Base-by-base conservation (phyloP, 1,140 invertebrate genomes). In the Carcinoscorpius rotundicauda region DNA sequence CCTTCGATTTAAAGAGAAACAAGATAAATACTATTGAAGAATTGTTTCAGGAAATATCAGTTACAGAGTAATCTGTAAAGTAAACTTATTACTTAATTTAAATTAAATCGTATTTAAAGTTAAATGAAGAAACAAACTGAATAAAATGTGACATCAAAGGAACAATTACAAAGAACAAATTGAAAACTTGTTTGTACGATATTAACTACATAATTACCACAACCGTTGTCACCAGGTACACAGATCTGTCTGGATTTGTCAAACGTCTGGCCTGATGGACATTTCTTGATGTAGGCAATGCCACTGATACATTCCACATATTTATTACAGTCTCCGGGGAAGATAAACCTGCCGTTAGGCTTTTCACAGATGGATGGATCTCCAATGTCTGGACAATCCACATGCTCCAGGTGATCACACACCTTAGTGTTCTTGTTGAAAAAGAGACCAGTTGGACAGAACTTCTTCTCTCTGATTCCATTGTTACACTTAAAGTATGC, bases 341-440 rank as follows among this genome's bases (percentile, higher is more conserved):
- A 58, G 10, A 62, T 49, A 9, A 68, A 64, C 3, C 60, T 29
- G 0, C 66, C 66, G 29, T 51, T 55, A 1, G 62, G 62, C 51
- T 55, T 4, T 0, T 6, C 5, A 51, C 66, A 68, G 5, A 67
- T 58, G 1, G 50, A 50, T 0, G 65, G 65, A 62, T 66, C 65
- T 1, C 8, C 58, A 6, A 49, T 57, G 5, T n/a, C 8, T 50
- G 56, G 53, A 10, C 66, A 68, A 8, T 29, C 10, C 2, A 64
- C 66, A 5, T 52, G 6, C 29, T 61, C 52, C 61, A 61, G 58
- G 48, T 63, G 83, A 69, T 84, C 83, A 68, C 84, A 85, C 4
- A 78, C 73, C 65, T 76, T 72, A 3, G 74, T 67, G 2, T 71
- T 52, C 3, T 77, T 68, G 70, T 84, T 82, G 73, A 83, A 85